These are phyloP conservation scores for Chaitophorus viminalis DNA, from an alignment of 2,888 invertebrate genomes.

Conservation along the genomic window DNA sequence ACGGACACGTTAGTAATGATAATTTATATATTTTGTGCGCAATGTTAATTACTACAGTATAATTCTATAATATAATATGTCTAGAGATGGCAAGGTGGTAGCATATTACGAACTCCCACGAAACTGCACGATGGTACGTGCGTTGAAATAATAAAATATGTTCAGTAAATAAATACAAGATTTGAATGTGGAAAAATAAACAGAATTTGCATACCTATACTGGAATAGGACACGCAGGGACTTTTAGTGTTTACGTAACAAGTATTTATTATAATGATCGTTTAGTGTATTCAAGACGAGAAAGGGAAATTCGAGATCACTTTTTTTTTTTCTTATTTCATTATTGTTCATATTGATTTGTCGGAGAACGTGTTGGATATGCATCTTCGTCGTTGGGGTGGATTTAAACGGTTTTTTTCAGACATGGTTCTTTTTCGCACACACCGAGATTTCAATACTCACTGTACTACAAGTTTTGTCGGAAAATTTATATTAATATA, in stretches of 20 bases:
- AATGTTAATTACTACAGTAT: no score
- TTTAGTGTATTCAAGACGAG: not conserved
- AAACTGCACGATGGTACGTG: not conserved
- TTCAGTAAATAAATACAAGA: not conserved
- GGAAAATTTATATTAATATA: no score
- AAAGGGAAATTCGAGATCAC: no score
- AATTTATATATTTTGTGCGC: not conserved
- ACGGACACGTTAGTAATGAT: not conserved
- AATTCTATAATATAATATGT: no score
- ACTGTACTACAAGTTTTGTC: no score
- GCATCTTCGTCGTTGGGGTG: not conserved
- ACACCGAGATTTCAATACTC: no score
- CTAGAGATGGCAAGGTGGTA: no score
- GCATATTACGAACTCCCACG: no score
- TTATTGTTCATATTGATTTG: not conserved
- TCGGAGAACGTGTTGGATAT: not conserved
- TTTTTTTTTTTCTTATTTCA: not conserved
- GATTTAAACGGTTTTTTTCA: not conserved
- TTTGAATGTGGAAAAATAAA: not conserved
- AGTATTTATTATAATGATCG: not conserved
- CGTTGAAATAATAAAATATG: conserved; percentile 1
- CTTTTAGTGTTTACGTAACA: not conserved
- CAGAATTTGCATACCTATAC: not conserved
- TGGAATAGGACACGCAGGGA: not conserved
- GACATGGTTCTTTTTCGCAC: no score